Conservation (phyloP, 2,888 invertebrate species). For the Drosophila algonquin region DNA sequence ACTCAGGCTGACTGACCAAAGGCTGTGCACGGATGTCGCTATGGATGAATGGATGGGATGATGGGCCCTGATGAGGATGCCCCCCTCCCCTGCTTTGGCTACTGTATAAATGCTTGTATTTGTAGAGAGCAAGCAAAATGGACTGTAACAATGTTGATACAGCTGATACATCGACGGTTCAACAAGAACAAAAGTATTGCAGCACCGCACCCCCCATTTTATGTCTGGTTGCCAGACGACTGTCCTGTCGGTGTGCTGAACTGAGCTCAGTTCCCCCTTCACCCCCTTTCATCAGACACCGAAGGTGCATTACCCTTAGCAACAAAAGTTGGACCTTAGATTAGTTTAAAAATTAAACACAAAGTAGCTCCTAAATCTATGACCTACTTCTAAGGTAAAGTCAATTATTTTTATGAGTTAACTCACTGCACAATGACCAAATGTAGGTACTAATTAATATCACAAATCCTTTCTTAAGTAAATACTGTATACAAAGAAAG, state of each 20-base stretch:
- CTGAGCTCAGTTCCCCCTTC: conserved; percentile 5
- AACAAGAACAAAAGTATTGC: conserved; percentile 65
- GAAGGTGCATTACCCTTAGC: conserved; percentile 61
- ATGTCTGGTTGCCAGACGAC: conserved; percentile 44
- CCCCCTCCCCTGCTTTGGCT: conserved; percentile 21
- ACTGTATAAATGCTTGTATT: conserved; percentile 74
- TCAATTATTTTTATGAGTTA: too few species aligned
- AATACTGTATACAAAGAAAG: too few species aligned
- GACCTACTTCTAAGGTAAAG: too few species aligned
- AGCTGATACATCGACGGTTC: conserved; percentile 67
- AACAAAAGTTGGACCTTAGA: conserved; percentile 47
- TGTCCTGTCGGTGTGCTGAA: conserved; percentile 45
- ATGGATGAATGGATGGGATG: conserved; percentile 11
- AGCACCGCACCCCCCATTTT: conserved; percentile 6
- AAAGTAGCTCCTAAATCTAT: neutral
- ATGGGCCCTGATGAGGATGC: too few species aligned
- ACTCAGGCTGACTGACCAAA: conserved; percentile 25
- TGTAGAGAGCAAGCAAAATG: conserved; percentile 76
- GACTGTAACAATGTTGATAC: conserved; percentile 79
- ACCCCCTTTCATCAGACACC: conserved; percentile 22
- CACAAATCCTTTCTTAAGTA: too few species aligned
- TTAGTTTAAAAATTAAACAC: conserved; percentile 16
- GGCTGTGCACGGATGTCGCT: conserved; percentile 13
- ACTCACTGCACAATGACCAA: too few species aligned
- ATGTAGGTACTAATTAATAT: too few species aligned